Percentiles rank a stretch among this genome's conserved stretches.
phyloP scores from a whole-genome alignment of 2,113 vertebrate species.

The Sinosuthora webbiana region DNA sequence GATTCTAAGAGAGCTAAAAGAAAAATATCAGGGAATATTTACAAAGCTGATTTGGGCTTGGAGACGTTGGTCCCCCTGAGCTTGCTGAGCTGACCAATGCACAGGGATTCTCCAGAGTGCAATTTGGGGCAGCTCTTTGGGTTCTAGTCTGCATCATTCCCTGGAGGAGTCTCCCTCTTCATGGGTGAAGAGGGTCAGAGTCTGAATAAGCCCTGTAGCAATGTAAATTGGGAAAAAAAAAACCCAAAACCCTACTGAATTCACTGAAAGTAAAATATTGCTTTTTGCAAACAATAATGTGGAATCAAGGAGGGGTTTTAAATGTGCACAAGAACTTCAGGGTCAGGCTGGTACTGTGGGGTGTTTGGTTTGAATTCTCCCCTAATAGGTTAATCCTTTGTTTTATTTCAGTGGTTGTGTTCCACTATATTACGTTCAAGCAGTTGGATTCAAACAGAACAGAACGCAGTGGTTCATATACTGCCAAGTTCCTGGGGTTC shows the following conservation, averaged over 20 bases:
- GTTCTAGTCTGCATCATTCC: neutral
- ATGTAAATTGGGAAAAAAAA: neutral
- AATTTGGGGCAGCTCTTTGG: neutral
- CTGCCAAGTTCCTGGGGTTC: slow-evolving; percentile 46
- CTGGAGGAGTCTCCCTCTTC: neutral
- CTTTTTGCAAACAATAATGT: neutral
- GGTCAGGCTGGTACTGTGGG: neutral
- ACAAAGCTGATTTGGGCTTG: neutral
- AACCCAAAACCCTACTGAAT: neutral
- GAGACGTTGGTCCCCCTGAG: neutral
- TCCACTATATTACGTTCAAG: slow-evolving; percentile 64
- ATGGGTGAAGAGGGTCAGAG: neutral
- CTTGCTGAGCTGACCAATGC: neutral
- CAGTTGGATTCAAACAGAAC: slow-evolving; percentile 44
- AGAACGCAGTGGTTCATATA: slow-evolving; percentile 24
- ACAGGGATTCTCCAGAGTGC: neutral
- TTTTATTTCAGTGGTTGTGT: slow-evolving; percentile 38
- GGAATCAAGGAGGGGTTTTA: neutral
- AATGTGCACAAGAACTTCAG: neutral
- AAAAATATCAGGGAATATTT: neutral
- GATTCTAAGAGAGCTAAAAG: neutral
- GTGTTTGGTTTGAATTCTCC: neutral
- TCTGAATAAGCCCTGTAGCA: neutral
- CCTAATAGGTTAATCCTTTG: neutral
- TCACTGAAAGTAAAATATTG: neutral